Evolutionary conservation across 2,797 vertebrate genomes (phyloP), one percentile per base, ranked within the genome.

Genomic region (Euphonia xanthogaster): DNA sequence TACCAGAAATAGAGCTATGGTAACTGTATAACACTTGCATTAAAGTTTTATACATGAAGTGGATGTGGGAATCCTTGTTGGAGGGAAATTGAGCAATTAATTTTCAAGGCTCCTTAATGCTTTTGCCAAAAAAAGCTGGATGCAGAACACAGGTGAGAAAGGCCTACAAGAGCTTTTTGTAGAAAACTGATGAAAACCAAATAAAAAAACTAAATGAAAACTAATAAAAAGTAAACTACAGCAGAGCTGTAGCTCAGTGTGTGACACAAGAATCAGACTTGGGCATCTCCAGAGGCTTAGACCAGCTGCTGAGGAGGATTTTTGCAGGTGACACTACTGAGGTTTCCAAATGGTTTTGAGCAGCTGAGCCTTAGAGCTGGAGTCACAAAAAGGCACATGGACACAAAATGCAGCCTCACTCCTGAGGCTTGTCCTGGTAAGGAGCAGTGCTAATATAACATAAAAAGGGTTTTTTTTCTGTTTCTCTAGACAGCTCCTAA

Each of bases 351-450:
- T 5, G 35, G 14, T 40, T 61, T 27, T n/a, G 35, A 62, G 40
- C 10, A 48, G 14, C 44, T 47, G 62, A 81, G 28, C 45, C 42
- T 50, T 3, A 7, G 31, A n/a, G 22, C 37, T 82, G 3, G 9
- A 23, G 28, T 17, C 42, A 33, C 24, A 51, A 12, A 37, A 24
- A 48, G 9, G n/a, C 30, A 21, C 12, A 2, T 1, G 21, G 33
- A 14, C 6, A 0, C 0, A 13, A 66, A 54, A 27, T 10, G 12
- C 17, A 75, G 8, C 15, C 35, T 14, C 47, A 7, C 18, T 72
- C 39, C 37, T 15, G 8, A 51, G 16, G 15, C 28, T 73, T 8
- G 5, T 62, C 44, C 63, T 50, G 35, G 12, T 24, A 48, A 14
- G 18, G 18, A 40, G 25, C 14, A 28, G 5, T 27, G 47, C 19